These are phyloP conservation scores for Corynorhinus townsendii DNA, from an alignment of 2,113 vertebrate genomes.

Conservation along the genomic window DNA sequence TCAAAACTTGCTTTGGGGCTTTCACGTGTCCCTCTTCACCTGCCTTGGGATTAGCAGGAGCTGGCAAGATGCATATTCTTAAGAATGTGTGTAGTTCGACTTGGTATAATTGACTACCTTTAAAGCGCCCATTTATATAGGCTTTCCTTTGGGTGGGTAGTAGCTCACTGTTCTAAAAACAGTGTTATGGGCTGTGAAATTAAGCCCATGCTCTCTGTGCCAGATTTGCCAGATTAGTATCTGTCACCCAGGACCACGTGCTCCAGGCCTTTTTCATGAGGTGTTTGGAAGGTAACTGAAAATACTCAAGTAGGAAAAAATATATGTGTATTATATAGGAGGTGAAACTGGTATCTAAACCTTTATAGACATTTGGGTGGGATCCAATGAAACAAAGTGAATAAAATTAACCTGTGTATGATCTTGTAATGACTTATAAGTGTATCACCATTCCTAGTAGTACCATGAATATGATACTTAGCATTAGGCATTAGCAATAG, in stretches of 20 bases:
- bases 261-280: constrained; percentile 62
- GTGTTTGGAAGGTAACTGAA: constrained; percentile 59
- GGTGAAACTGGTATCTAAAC: constrained; percentile 19
- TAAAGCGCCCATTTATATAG: constrained; percentile 70
- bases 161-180: constrained; percentile 74
- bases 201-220: constrained; percentile 73
- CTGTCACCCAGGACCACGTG: constrained; percentile 66
- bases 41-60: constrained; percentile 66
- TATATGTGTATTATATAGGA: not conserved
- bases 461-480: constrained; percentile 31
- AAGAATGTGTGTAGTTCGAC: constrained; percentile 37
- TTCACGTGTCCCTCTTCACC: constrained; percentile 37
- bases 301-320: not conserved
- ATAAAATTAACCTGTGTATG: constrained; percentile 35
- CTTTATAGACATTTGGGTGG: constrained; percentile 43
- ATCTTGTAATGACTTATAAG: not conserved
- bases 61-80: constrained; percentile 47
- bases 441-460: constrained; percentile 1
- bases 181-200: constrained; percentile 75
- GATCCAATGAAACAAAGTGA: constrained; percentile 17
- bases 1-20: constrained; percentile 6
- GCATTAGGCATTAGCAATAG: not conserved
- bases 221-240: constrained; percentile 75
- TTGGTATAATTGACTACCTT: constrained; percentile 67
- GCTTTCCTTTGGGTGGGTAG: constrained; percentile 72